These are phyloP conservation scores for Anoura caudifer DNA, from an alignment of 2,113 vertebrate species.

Conservation along the genomic window DNA sequence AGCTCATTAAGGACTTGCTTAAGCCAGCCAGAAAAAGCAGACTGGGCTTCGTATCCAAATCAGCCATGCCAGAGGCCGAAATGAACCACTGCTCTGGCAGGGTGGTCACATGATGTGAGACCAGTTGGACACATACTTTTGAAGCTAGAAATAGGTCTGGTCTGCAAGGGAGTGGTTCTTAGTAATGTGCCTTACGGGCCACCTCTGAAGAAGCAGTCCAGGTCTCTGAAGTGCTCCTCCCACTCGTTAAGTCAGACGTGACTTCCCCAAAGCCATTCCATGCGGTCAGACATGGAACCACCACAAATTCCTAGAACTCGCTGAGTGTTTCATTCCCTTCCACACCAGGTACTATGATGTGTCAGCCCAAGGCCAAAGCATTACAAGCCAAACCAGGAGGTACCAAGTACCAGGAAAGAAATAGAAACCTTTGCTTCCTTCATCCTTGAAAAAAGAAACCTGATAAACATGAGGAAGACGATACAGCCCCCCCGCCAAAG, in stretches of 20 bases:
- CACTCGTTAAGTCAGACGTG: neutral
- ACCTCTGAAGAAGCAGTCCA: neutral
- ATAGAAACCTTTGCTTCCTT: neutral
- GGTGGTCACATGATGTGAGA: neutral
- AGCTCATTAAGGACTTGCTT: neutral
- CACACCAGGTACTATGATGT: neutral
- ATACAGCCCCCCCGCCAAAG: neutral
- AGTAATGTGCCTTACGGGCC: rapidly evolving
- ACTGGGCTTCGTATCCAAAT: neutral
- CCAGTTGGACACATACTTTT: neutral
- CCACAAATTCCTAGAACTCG: neutral
- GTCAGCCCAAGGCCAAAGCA: neutral
- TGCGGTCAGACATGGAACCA: neutral
- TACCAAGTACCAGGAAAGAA: neutral
- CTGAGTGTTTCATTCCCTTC: neutral
- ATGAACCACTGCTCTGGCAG: neutral
- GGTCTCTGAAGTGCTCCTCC: neutral
- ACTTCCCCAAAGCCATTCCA: neutral
- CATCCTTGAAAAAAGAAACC: neutral
- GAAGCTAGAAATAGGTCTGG: neutral
- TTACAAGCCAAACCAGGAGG: neutral
- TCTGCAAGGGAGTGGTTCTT: neutral
- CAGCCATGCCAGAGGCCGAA: neutral
- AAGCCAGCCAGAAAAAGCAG: slow-evolving; percentile 6
- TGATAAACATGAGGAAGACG: neutral